phyloP scores from a whole-genome alignment of 2,113 vertebrate species.

The Colius striatus region DNA sequence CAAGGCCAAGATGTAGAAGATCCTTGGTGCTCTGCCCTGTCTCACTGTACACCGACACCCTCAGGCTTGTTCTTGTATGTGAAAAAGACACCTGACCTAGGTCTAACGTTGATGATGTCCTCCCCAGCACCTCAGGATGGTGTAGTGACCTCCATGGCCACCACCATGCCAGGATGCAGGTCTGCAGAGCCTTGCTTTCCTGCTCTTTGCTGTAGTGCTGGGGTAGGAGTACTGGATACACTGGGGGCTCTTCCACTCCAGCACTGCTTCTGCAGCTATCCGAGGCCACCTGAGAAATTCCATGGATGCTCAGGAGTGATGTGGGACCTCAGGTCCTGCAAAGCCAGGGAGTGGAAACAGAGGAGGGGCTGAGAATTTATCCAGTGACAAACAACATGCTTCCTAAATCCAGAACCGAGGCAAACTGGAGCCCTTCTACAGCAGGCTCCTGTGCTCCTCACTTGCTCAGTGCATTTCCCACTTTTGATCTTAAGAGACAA shows the following conservation, averaged over 20 bases:
- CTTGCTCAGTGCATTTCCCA: neutral
- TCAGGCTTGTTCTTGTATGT: neutral
- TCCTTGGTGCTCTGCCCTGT: neutral
- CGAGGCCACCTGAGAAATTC: neutral
- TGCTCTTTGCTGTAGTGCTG: neutral
- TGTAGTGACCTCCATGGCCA: neutral
- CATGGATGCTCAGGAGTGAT: neutral
- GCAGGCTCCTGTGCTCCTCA: neutral
- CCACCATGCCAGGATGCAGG: neutral
- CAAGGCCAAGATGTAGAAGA: neutral
- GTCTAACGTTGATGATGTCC: too few relatives aligned
- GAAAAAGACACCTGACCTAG: neutral
- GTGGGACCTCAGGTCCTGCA: neutral
- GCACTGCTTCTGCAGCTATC: neutral
- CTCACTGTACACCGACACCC: neutral
- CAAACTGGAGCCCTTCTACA: neutral
- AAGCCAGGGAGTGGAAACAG: neutral
- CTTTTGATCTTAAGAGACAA: conserved; percentile 38
- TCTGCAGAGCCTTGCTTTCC: neutral
- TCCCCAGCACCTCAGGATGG: neutral
- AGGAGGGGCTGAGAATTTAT: neutral
- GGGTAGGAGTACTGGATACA: fast-evolving
- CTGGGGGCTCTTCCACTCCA: neutral
- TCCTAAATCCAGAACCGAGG: neutral
- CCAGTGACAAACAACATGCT: fast-evolving